Evolutionary conservation across 2,888 invertebrate species (phyloP), one percentile per base, ranked within the genome.

Genomic region (Cyclophora albipunctata): DNA sequence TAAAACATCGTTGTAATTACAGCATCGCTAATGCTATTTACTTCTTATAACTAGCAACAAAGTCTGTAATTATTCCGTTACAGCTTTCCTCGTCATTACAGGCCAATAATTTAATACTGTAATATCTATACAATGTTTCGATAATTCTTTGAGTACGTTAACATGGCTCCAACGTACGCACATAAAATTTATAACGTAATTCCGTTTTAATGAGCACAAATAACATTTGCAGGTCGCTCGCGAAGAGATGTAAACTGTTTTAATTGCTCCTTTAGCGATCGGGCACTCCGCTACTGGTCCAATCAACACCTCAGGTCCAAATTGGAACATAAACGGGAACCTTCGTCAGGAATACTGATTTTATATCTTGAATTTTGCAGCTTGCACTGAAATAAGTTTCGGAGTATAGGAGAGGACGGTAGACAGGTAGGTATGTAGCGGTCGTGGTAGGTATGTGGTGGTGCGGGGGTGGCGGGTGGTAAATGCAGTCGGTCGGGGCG

Each of bases 401-500:
- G 64, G 69, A 58, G 68, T 60, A 71, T 62, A 56, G 54, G 59
- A 55, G 73, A 75, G 70, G 64, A 59, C 57, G 66, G 70, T 69
- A 78, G 78, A 78, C 81, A 81, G 79, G 80, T 80, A 79, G 66
- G 65, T 70, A 42, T 55, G 64, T 50, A 53, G 57, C 55, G 53
- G 60, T 65, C 69, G 72, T 62, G 68, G 68, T 67, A 63, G 78
- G 68, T 77, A 69, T 67, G 66, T 62, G 50, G 63, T 70, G 78
- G 78, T 60, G 78, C 64, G 43, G 6, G 55, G 54, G 48, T 53
- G 7, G 76, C 73, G 84, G 85, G 86, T 84, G 85, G 87, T 85
- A 84, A 85, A 87, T 87, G 87, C 87, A 87, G 74, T 86, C 78
- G 86, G 87, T 86, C 74, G 86, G 83, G 84, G 87, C 75, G 87